Evolutionary conservation across 2,797 vertebrate species (phyloP).

Genomic region (Chloroceryle amazona): DNA sequence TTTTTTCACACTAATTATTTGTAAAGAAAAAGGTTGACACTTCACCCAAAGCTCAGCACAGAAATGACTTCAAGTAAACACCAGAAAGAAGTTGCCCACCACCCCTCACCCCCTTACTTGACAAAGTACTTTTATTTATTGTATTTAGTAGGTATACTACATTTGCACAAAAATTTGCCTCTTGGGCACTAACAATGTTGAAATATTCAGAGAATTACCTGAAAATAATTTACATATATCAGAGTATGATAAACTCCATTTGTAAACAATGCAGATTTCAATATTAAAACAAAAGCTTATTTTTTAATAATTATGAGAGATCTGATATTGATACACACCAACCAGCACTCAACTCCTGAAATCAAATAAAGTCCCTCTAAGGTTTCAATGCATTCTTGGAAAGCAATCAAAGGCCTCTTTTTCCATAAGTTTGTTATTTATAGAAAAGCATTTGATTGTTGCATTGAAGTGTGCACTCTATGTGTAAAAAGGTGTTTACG

Average conservation of each 20-base stretch:
- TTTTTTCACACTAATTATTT: constrained; percentile 41
- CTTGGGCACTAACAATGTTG: neutral
- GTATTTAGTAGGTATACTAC: neutral
- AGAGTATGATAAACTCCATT: neutral
- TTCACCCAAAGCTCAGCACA: neutral
- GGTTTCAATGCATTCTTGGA: constrained; percentile 76
- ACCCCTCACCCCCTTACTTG: neutral
- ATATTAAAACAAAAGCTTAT: neutral
- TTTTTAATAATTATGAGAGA: constrained; percentile 1
- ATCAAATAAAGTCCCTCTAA: constrained; percentile 60
- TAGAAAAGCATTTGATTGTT: constrained; percentile 81
- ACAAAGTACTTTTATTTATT: neutral
- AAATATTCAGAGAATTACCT: neutral
- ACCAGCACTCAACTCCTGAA: constrained; percentile 6
- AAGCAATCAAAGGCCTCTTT: constrained; percentile 76
- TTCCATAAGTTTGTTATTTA: constrained; percentile 82
- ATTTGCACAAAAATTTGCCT: neutral
- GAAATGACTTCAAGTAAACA: neutral
- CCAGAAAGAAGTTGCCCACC: neutral
- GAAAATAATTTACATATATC: neutral
- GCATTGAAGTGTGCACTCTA: constrained; percentile 81
- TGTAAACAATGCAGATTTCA: neutral
- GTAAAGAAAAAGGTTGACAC: neutral
- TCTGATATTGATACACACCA: neutral
- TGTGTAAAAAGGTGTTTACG: constrained; percentile 84